Conservation (phyloP, 2,888 invertebrate genomes). For the Lacanobia wlatinum region DNA sequence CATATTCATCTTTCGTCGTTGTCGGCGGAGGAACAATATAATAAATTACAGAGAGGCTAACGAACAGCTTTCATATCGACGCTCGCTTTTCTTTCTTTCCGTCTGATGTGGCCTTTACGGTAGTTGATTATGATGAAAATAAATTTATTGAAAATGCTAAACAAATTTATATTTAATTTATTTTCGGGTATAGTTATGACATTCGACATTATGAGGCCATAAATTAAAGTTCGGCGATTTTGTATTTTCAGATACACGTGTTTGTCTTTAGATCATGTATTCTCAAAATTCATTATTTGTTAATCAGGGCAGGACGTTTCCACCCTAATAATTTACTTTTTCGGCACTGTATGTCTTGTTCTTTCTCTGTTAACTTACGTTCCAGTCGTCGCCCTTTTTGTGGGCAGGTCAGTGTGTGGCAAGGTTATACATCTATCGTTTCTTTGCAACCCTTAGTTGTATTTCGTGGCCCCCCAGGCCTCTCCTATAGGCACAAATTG, state of each 20-base stretch:
- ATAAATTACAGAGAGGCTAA: conserved; percentile 79
- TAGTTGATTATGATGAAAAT: background rate
- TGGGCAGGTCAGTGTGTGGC: too few species aligned
- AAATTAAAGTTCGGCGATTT: too few species aligned
- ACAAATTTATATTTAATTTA: background rate
- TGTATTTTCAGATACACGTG: too few species aligned
- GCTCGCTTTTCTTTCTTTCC: conserved; percentile 65
- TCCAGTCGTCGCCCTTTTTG: background rate
- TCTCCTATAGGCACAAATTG: too few species aligned
- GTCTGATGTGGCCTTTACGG: conserved; percentile 11
- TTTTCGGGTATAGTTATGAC: too few species aligned
- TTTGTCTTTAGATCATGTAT: too few species aligned
- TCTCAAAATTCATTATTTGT: too few species aligned
- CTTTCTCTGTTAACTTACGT: background rate
- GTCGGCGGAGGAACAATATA: conserved; percentile 77
- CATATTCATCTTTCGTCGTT: conserved; percentile 53
- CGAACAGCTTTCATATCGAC: conserved; percentile 76
- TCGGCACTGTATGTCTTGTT: background rate
- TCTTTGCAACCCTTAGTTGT: too few species aligned
- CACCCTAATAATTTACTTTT: background rate
- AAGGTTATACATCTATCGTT: too few species aligned
- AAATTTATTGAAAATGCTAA: background rate
- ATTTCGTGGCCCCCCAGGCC: too few species aligned
- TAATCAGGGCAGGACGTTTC: too few species aligned
- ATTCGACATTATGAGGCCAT: too few species aligned